Evolutionary conservation across 2,113 vertebrate genomes (phyloP).

Genomic region (Pterocles burchelli): DNA sequence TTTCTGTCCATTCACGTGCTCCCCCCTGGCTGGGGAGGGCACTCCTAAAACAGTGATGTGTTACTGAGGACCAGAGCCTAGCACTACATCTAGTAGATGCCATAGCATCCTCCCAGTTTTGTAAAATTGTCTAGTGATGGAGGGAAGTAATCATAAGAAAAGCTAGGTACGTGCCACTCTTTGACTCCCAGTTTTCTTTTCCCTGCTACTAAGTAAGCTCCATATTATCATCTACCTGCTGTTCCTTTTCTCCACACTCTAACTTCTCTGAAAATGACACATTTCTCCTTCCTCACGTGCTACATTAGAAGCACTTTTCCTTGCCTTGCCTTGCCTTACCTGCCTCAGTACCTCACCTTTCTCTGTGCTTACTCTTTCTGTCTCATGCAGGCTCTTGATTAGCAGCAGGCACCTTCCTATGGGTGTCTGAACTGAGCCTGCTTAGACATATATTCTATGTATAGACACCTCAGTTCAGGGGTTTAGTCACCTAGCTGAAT

Average conservation of each 20-base stretch:
- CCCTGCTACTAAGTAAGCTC: not conserved
- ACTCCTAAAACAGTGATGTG: not conserved
- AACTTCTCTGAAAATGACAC: not conserved
- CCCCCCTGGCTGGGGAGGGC: not conserved
- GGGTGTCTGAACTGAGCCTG: not conserved
- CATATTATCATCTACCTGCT: not conserved
- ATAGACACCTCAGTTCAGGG: not conserved
- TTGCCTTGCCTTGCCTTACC: not conserved
- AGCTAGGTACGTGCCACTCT: fast-evolving
- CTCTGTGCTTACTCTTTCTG: not conserved
- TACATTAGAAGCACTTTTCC: not conserved
- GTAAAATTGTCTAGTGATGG: not conserved
- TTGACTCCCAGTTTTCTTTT: not conserved
- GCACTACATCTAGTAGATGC: not conserved
- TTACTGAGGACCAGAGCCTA: not conserved
- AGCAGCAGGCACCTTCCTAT: not conserved
- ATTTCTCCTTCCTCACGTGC: not conserved
- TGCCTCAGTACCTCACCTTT: not conserved
- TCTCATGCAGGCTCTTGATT: not conserved
- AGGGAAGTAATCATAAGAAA: not conserved
- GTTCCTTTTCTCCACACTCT: not conserved
- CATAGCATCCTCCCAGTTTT: not conserved
- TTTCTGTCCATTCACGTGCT: not conserved
- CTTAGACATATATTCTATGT: fast-evolving
- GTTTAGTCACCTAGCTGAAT: not conserved